Percentiles rank a stretch among this genome's conserved stretches.
These are phyloP conservation scores for Bungarus multicinctus DNA, from an alignment of 2,113 vertebrate genomes.

Conservation along the genomic window DNA sequence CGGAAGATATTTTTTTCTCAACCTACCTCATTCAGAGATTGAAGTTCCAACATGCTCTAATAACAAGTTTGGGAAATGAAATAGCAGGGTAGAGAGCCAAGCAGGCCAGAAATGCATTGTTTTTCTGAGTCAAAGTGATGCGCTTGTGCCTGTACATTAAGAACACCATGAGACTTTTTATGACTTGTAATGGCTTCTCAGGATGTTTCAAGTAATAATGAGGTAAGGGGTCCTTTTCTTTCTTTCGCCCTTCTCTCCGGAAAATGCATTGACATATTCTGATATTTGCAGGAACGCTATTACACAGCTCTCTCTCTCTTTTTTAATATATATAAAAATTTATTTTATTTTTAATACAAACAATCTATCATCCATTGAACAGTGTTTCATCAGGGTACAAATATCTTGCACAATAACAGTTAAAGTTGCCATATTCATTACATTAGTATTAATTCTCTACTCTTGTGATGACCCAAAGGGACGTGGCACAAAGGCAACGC, in stretches of 20 bases:
- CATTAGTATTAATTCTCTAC: no score
- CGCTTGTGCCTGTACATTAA: conserved; percentile 32
- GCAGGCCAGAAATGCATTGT: conserved; percentile 40
- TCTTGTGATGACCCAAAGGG: no score
- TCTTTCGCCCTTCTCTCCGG: background rate
- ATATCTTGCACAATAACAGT: no score
- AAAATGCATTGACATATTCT: background rate
- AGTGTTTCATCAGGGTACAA: no score
- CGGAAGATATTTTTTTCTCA: background rate
- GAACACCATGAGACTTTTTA: background rate
- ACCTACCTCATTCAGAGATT: conserved; percentile 39
- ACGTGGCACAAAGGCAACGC: no score
- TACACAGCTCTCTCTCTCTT: background rate
- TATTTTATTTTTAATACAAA: no score
- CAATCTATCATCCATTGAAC: no score
- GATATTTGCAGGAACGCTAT: conserved; percentile 3
- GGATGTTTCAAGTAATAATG: conserved; percentile 11
- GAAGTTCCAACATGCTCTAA: conserved; percentile 62
- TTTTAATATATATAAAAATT: no score
- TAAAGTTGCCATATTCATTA: no score
- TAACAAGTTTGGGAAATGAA: conserved; percentile 53
- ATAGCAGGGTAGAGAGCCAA: conserved; percentile 34
- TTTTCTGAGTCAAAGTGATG: conserved; percentile 34
- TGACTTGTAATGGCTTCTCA: conserved; percentile 35
- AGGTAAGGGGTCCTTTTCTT: background rate